Base-by-base conservation (phyloP, 2,888 invertebrate genomes). In the Pristionchus exspectatus region DNA sequence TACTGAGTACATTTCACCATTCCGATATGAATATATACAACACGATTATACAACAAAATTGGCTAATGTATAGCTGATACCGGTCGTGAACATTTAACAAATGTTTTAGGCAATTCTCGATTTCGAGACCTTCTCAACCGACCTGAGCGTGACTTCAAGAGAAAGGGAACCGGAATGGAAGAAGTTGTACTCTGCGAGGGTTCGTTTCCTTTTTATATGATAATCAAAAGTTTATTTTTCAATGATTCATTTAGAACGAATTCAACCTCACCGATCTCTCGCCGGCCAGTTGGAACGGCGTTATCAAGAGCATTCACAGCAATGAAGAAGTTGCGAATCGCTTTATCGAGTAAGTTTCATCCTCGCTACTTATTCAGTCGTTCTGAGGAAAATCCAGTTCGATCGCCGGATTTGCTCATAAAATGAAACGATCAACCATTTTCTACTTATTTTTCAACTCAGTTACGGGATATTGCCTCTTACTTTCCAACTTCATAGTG, bases 61-160 rank as follows among this genome's bases (percentile, higher is more conserved):
- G n/a, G n/a, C n/a, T n/a, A n/a, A n/a, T n/a, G n/a, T n/a, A n/a
- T n/a, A n/a, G n/a, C n/a, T n/a, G n/a, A n/a, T n/a, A n/a, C n/a
- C n/a, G n/a, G n/a, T n/a, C n/a, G n/a, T n/a, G n/a, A n/a, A n/a
- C n/a, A n/a, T n/a, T n/a, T n/a, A n/a, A n/a, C n/a, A n/a, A n/a
- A n/a, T n/a, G n/a, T 77, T 54, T 54, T 90, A 93, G 93, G 91
- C 86, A 81, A 90, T 92, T 0, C 94, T 96, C 56, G 97, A 97
- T 93, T 96, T 97, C 90, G 96, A 97, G 7, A 97, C 97, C 89
- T 97, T 97, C 96, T 96, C 96, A 24, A 97, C 97, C 95, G 97
- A 98, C 95, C 95, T 98, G 77, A 97, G 97, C 0, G 96, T 96
- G 94, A 97, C 97, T 0, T 97, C 97, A 95, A 94, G 96, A 18